phyloP scores from a whole-genome alignment of 2,888 invertebrate genomes.

The Ariolimax columbianus region DNA sequence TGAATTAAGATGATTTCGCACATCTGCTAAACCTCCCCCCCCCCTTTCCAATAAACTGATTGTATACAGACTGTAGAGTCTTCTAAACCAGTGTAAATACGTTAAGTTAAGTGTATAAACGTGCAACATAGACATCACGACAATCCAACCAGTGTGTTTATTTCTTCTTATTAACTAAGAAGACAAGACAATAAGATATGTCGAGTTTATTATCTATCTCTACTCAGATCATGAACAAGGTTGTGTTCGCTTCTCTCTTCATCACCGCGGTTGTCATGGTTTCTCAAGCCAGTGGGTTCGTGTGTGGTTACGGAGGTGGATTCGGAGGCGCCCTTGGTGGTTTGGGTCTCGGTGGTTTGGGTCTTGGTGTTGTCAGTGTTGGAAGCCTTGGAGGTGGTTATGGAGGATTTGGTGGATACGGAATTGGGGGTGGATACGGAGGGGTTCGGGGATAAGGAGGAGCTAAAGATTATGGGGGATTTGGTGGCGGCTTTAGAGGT shows the following conservation, averaged over 20 bases:
- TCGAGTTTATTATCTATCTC: no score
- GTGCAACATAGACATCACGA: no score
- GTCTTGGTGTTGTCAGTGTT: neutral
- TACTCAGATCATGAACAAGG: conserved; percentile 20
- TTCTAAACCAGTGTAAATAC: no score
- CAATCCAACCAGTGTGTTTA: no score
- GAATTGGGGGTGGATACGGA: neutral
- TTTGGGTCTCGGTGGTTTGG: neutral
- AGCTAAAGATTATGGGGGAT: no score
- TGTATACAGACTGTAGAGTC: no score
- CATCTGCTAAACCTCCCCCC: no score
- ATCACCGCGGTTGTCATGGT: neutral
- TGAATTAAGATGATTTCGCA: no score
- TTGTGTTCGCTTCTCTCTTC: neutral
- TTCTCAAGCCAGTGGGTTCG: neutral
- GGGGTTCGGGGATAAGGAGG: neutral
- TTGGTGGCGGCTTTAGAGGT: conserved; percentile 5
- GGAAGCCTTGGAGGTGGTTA: neutral
- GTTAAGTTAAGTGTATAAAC: no score
- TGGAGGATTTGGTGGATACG: neutral
- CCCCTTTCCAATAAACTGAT: no score
- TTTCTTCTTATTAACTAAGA: no score
- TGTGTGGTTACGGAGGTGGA: neutral
- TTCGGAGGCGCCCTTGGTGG: neutral
- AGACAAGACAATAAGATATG: no score